Conservation (phyloP, 2,113 vertebrate genomes). For the Trachemys scripta region DNA sequence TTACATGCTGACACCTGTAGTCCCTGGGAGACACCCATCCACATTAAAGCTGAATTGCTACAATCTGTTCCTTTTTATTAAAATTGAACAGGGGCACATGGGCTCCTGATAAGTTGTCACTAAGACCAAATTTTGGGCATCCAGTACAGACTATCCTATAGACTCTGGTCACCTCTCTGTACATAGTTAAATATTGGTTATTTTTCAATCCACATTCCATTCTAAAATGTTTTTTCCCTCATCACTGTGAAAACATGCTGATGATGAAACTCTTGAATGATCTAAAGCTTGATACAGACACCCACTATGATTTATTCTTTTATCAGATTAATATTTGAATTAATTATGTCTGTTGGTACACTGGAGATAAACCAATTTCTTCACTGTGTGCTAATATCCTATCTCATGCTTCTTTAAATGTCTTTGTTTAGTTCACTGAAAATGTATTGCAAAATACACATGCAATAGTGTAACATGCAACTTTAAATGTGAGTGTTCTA, state of each 20-base stretch:
- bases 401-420: too few relatives aligned
- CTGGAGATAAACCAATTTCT: not conserved
- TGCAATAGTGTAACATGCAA: not conserved
- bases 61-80: constrained; percentile 37
- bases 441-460: not conserved
- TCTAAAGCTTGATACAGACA: not conserved
- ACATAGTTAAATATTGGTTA: not conserved
- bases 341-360: not conserved
- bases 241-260: constrained; percentile 9
- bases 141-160: not conserved
- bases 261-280: not conserved
- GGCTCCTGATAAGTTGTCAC: constrained; percentile 15
- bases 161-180: not conserved
- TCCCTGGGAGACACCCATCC: constrained; percentile 32
- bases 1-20: constrained; percentile 10
- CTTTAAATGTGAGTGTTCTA: not conserved
- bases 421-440: not conserved
- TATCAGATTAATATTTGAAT: not conserved
- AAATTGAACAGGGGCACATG: constrained; percentile 37
- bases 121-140: constrained; percentile 6
- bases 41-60: constrained; percentile 66
- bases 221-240: not conserved
- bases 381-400: not conserved
- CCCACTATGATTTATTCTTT: not conserved
- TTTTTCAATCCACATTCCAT: not conserved